Evolutionary conservation across 2,888 invertebrate genomes (phyloP), one percentile per base, ranked within the genome.

Genomic region (Alloplasta piceator): DNA sequence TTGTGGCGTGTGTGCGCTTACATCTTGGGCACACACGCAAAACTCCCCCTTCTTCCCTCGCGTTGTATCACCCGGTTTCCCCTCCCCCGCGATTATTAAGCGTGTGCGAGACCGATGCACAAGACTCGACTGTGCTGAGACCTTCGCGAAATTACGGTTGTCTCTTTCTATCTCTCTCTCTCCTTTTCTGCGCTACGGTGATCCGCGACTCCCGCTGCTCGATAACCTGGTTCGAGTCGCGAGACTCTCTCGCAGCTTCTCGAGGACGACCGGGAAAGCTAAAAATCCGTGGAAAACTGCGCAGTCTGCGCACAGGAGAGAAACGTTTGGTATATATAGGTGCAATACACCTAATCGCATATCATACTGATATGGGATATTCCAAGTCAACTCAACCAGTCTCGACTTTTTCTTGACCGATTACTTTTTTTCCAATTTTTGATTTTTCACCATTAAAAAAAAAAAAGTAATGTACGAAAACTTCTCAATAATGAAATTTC

Each of bases 261-360:
- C 80, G 80, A 80, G 80, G 80, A 80, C 80, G 68, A 77, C 80
- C 63, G 80, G 80, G 76, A 77, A 77, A 80, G 80, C 76, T 68
- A 67, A 68, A 80, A 80, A 80, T 73, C 80, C 64, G 77, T 39
- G 80, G 80, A 80, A 80, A 80, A 80, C 80, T 80, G 77, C 80
- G 80, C 80, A 80, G 80, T 76, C 80, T 73, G 56, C 63, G 68
- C 12, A 38, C 38, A 46, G 12, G 43, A 56, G 64, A 68, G 52
- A 73, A 58, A 72, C 67, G 77, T 26, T 26, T 26, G 61, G 61
- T 78, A 52, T 66, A 58, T 63, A 64, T 58, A 70, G 64, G 66
- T 52, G 70, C 46, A 41, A 64, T 68, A 68, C 63, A 56, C 52
- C 56, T 66, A 58, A 26, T 26, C 26, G 26, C 26, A 26, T 26